Percentiles rank a stretch among this genome's conserved stretches.
Conservation (phyloP, 2,888 invertebrate genomes). For the Dynastes hyllus region DNA sequence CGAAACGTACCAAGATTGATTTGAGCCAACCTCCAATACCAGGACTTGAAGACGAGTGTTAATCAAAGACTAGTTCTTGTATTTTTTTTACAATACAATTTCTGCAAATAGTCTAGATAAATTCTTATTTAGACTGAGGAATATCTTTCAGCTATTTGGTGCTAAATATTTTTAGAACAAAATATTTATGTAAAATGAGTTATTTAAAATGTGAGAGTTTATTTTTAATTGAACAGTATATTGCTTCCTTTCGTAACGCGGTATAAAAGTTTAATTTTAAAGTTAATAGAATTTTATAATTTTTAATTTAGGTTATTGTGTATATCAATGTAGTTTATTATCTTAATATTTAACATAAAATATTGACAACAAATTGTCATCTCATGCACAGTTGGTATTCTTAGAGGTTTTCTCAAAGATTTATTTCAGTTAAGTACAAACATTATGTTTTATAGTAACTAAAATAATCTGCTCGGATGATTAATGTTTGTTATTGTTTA, state of each 20-base stretch:
- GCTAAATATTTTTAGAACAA: background rate
- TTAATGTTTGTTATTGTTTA: background rate
- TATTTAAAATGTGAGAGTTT: background rate
- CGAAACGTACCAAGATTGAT: constrained; percentile 64
- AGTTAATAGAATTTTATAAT: background rate
- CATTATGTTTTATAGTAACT: background rate
- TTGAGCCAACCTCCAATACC: constrained; percentile 67
- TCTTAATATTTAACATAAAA: background rate
- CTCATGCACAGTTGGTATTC: background rate
- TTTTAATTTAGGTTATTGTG: constrained; percentile 7
- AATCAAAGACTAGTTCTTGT: constrained; percentile 15
- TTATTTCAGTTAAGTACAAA: constrained; percentile 23
- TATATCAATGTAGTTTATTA: background rate
- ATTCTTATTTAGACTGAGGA: constrained; percentile 34
- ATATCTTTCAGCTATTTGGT: constrained; percentile 21
- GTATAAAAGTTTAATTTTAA: background rate
- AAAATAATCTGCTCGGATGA: background rate
- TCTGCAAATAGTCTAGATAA: constrained; percentile 51
- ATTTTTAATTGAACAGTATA: background rate
- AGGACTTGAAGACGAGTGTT: constrained; percentile 65
- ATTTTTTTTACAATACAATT: constrained; percentile 42
- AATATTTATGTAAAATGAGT: background rate
- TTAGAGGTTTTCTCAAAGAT: background rate
- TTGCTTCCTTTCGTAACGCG: background rate
- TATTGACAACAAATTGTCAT: background rate